Percentiles rank a stretch among this genome's conserved stretches.
Conservation (phyloP, 2,113 vertebrate genomes). For the Prinia subflava region DNA sequence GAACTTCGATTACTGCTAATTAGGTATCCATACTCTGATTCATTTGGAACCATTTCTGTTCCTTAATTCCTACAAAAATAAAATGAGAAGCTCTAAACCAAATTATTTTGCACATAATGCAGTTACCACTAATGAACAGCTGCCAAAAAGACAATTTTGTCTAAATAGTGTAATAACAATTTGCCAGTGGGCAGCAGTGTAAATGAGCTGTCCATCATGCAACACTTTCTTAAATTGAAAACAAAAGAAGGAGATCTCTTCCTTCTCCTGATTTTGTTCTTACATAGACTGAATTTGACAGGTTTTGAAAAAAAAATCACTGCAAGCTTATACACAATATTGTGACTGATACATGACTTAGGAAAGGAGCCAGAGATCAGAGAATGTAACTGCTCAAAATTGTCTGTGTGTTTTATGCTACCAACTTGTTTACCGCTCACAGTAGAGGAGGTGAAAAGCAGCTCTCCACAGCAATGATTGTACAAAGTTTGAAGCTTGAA, state of each 20-base stretch:
- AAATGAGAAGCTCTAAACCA: neutral
- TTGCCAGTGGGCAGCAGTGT: neutral
- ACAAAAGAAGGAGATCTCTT: neutral
- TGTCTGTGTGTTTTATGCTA: neutral
- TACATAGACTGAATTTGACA: neutral
- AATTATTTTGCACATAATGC: neutral
- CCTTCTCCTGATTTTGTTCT: neutral
- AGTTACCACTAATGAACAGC: slow-evolving; percentile 8
- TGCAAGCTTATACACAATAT: neutral
- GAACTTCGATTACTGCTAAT: neutral
- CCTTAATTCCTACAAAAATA: neutral
- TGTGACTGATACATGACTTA: neutral
- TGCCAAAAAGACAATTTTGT: slow-evolving; percentile 33
- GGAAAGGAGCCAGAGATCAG: neutral
- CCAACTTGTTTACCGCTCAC: neutral
- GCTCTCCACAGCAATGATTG: neutral
- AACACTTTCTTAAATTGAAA: slow-evolving; percentile 5
- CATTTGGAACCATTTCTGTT: neutral
- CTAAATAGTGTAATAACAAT: neutral
- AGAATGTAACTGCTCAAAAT: neutral
- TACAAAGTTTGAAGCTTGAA: neutral
- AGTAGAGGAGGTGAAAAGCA: neutral
- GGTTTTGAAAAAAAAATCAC: neutral
- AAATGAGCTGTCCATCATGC: neutral
- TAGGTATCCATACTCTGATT: neutral